Evolutionary conservation across 1,140 invertebrate species (phyloP).

Genomic region (Drosophila elegans): DNA sequence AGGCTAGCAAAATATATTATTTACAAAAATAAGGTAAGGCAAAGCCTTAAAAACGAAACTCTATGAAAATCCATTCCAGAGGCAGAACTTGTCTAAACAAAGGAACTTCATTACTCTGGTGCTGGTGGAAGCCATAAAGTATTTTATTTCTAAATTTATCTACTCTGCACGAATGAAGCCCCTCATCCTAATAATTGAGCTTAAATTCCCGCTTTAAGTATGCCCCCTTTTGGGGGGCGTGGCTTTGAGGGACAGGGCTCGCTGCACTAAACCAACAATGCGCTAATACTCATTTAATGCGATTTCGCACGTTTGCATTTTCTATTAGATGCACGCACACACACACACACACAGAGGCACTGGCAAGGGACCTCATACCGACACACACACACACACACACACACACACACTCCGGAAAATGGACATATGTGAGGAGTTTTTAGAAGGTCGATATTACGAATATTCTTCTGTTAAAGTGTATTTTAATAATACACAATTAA

Average conservation of each 20-base stretch:
- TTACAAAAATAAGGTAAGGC: too few species aligned
- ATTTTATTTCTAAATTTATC: conserved; percentile 4
- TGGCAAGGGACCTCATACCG: background rate
- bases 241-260: background rate
- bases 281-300: conserved; percentile 82
- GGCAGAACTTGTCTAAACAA: background rate
- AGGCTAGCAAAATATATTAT: too few species aligned
- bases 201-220: conserved; percentile 45
- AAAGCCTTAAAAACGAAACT: too few species aligned
- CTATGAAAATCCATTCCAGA: too few species aligned
- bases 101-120: conserved; percentile 1
- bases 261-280: conserved; percentile 67
- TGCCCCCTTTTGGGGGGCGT: background rate
- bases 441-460: background rate
- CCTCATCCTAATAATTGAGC: conserved; percentile 20
- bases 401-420: conserved; percentile 13
- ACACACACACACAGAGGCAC: conserved; percentile 16
- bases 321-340: conserved; percentile 38
- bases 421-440: conserved; percentile 13
- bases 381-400: conserved; percentile 17
- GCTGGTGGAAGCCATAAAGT: background rate
- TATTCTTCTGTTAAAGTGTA: too few species aligned
- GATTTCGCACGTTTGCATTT: conserved; percentile 81
- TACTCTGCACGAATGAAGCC: background rate
- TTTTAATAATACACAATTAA: too few species aligned